Conservation (phyloP, 64 coral and sea anemone species). For the Acropora tenuis region DNA sequence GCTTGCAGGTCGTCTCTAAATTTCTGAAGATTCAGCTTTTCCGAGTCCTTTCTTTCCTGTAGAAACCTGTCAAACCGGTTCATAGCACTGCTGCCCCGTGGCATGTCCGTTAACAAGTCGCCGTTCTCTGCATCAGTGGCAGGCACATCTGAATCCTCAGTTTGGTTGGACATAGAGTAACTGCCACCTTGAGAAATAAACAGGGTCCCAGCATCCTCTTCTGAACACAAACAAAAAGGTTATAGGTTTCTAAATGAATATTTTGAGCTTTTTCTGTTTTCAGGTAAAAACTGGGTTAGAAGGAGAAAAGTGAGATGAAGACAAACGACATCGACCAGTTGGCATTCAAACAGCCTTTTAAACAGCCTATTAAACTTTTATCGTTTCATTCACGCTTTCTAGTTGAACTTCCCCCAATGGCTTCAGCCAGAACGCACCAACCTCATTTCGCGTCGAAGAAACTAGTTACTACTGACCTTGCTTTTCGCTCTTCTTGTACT, state of each 20-base stretch:
- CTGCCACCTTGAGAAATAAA: conserved; percentile 11
- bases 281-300: too few relatives aligned
- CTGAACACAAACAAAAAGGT: neutral
- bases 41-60: conserved; percentile 67
- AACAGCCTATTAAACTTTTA: neutral
- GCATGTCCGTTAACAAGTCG: conserved; percentile 46
- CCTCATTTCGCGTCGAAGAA: conserved; percentile 2
- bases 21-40: conserved; percentile 7
- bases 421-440: neutral
- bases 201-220: neutral
- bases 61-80: conserved; percentile 65
- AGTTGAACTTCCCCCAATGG: neutral
- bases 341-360: too few relatives aligned
- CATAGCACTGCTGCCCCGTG: neutral
- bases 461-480: neutral
- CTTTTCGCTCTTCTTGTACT: neutral
- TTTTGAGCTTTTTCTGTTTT: too few relatives aligned
- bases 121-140: neutral
- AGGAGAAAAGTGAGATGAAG: too few relatives aligned
- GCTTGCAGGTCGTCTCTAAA: neutral
- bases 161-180: conserved; percentile 14
- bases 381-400: too few relatives aligned
- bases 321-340: too few relatives aligned
- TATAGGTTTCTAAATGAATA: neutral
- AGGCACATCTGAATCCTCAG: neutral